Evolutionary conservation across 2,113 vertebrate species (phyloP).

Genomic region (Pithys albifrons): DNA sequence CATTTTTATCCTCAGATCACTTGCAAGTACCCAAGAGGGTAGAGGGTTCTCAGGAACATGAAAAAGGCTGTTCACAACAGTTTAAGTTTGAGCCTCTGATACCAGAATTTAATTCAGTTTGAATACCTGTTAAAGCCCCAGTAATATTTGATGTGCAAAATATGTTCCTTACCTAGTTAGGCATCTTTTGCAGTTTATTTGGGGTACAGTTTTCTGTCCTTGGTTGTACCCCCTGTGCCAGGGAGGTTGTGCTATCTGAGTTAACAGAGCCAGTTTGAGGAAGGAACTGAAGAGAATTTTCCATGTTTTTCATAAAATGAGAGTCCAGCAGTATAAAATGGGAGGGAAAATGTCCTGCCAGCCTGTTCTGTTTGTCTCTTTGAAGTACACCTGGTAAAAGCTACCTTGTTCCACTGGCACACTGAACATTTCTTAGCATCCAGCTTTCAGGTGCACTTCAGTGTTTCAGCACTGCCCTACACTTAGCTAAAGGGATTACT

Average conservation of each 20-base stretch:
- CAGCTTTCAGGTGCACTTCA: not conserved
- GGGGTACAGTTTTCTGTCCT: not conserved
- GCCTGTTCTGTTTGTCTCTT: not conserved
- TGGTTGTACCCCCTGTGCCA: not conserved
- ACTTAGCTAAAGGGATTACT: not conserved
- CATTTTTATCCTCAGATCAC: not conserved
- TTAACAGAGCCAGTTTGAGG: not conserved
- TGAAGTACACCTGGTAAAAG: not conserved
- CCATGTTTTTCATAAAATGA: not conserved
- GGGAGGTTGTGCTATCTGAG: not conserved
- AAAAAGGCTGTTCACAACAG: not conserved
- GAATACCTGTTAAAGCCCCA: not conserved
- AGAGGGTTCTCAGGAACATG: not conserved
- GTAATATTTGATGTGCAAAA: not conserved
- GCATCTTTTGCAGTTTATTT: not conserved
- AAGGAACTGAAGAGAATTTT: not conserved
- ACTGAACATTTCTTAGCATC: not conserved
- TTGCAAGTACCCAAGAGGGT: not conserved
- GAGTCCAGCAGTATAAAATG: not conserved
- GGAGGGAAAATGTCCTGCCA: not conserved
- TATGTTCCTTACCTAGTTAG: not conserved
- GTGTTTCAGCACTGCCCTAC: not conserved
- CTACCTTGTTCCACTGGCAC: not conserved
- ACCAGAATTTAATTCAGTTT: not conserved
- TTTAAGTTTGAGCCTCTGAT: not conserved